Evolutionary conservation across 2,797 vertebrate species (phyloP), one percentile per base, ranked within the genome.

Genomic region (Notamacropus eugenii): DNA sequence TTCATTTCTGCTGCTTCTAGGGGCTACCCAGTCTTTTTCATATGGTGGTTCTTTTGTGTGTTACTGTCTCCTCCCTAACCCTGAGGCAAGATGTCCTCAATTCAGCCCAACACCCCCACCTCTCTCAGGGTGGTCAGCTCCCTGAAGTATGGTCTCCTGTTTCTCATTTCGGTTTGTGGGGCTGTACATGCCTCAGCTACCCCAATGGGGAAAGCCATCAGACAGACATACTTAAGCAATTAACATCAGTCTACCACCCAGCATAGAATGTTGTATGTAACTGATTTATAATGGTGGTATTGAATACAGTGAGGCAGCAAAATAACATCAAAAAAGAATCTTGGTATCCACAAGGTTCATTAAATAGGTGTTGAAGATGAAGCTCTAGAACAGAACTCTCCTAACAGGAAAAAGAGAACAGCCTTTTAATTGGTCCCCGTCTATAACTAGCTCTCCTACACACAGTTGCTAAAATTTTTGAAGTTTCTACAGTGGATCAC

Each of bases 381-480:
- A 59, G 46, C 13, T 59, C 27, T 50, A 92, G 28, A 58, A 57
- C 46, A 91, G 24, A 56, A 40, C 22, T 50, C 40, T 92, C 46
- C 40, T 57, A 92, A 55, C 0, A 92, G n/a, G 5, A 90, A 54
- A 28, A 95, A 3, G 52, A 97, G 22, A 94, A 97, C 0, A 94
- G 40, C 5, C 94, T 96, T 91, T 95, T 54, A 93, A 56, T 1
- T 90, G 28, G 5, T 62, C 93, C 55, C 29, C 40, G 55, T 90
- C 5, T 95, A 34, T 28, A 93, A 95, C 74, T 93, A 54, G 29
- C 55, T 96, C 54, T 62, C 58, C 58, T 34, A 92, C 91, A 96
- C 90, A 96, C 93, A 97, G 95, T 55, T 82, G 34, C 90, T 90
- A 90, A 82, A 29, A 22, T 34, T 74, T 87, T 93, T 55, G 34